A percentile compares a stretch with the other conserved stretches of the same genome.
Evolutionary conservation across 2,888 invertebrate genomes (phyloP).

Genomic region (Spialia ferax): DNA sequence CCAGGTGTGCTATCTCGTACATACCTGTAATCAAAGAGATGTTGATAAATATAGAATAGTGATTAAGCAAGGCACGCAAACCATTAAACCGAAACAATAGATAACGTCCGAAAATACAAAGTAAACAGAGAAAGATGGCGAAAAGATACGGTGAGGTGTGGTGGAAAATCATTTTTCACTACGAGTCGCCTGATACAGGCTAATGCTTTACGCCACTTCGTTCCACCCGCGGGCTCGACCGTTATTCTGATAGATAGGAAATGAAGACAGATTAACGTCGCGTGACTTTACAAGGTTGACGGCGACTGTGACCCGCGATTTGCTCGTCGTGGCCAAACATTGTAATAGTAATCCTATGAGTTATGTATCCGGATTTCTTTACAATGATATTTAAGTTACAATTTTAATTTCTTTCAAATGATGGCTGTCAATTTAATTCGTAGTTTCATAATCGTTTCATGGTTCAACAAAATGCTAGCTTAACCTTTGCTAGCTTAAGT

Average conservation of each 20-base stretch:
- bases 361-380: constrained; percentile 6
- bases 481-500: too few relatives aligned
- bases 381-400: neutral
- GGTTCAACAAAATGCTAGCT: too few relatives aligned
- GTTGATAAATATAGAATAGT: constrained; percentile 67
- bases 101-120: constrained; percentile 73
- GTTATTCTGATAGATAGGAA: constrained; percentile 83
- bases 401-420: too few relatives aligned
- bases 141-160: constrained; percentile 75
- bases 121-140: constrained; percentile 76
- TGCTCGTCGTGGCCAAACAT: constrained; percentile 51
- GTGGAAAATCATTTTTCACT: constrained; percentile 84
- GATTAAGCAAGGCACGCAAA: constrained; percentile 70
- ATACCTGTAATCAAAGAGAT: constrained; percentile 74
- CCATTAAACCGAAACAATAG: constrained; percentile 65
- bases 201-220: constrained; percentile 75
- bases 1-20: constrained; percentile 50
- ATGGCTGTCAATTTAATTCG: too few relatives aligned
- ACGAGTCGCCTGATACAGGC: constrained; percentile 76
- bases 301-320: constrained; percentile 49
- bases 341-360: constrained; percentile 30
- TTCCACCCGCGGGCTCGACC: constrained; percentile 61
- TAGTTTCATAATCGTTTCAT: too few relatives aligned
- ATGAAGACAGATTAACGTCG: constrained; percentile 84
- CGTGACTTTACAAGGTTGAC: constrained; percentile 74